Evolutionary conservation across 2,113 vertebrate species (phyloP).

Genomic region (Erpornis zantholeuca): DNA sequence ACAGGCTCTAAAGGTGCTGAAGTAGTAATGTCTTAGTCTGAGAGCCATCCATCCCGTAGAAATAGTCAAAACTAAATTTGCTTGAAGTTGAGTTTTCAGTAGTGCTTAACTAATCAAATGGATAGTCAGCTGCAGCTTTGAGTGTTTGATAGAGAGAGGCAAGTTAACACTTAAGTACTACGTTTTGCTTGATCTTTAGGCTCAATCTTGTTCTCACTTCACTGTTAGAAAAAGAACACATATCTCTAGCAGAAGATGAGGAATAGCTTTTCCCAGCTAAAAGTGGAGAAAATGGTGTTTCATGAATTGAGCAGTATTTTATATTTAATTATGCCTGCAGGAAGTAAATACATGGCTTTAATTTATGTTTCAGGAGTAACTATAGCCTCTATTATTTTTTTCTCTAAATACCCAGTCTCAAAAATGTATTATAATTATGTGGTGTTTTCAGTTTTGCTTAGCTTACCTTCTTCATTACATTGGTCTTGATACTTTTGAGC

Average conservation of each 20-base stretch:
- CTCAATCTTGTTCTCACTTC: not conserved
- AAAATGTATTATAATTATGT: not conserved
- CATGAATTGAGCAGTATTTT: not conserved
- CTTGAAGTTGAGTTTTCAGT: not conserved
- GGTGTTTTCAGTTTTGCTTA: not conserved
- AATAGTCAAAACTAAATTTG: not conserved
- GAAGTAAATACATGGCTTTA: not conserved
- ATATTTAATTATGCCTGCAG: not conserved
- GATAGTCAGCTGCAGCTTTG: not conserved
- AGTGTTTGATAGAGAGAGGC: not conserved
- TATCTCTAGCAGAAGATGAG: not conserved
- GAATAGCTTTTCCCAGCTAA: not conserved
- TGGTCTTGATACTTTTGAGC: not conserved
- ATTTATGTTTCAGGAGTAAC: not conserved
- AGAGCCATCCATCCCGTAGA: not conserved
- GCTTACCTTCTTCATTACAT: not conserved
- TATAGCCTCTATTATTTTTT: not conserved
- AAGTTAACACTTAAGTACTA: not conserved
- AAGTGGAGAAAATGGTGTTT: not conserved
- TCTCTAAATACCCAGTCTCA: not conserved
- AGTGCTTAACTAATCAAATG: not conserved
- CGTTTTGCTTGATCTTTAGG: not conserved
- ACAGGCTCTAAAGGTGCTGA: not conserved
- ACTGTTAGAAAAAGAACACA: not conserved
- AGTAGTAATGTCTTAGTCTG: not conserved